Conservation (phyloP, 2,888 invertebrate species). For the Portevinia maculata region DNA sequence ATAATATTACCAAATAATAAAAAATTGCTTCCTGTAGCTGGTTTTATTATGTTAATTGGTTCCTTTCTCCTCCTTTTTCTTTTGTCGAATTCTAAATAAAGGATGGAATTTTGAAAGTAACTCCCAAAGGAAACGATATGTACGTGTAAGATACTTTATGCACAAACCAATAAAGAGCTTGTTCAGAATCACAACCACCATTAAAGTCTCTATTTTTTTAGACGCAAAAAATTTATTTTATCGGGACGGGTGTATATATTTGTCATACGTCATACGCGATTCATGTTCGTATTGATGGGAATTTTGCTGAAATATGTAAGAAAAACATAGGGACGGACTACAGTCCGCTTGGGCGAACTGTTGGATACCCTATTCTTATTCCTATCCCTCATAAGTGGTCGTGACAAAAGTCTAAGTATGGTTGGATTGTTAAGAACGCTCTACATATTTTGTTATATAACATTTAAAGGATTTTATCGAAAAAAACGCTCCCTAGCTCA, state of each 20-base stretch:
- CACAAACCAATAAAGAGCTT: neutral
- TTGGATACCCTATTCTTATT: too few relatives aligned
- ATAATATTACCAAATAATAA: neutral
- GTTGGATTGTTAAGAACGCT: too few relatives aligned
- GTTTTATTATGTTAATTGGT: slow-evolving; percentile 13
- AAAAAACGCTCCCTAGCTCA: too few relatives aligned
- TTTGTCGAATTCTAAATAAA: slow-evolving; percentile 10
- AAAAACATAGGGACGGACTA: too few relatives aligned
- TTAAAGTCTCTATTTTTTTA: too few relatives aligned
- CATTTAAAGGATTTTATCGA: too few relatives aligned
- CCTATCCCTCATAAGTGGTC: too few relatives aligned
- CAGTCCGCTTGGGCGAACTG: too few relatives aligned
- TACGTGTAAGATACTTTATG: slow-evolving; percentile 26
- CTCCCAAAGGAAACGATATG: slow-evolving; percentile 22
- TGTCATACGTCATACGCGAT: slow-evolving; percentile 2
- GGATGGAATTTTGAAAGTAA: slow-evolving; percentile 18
- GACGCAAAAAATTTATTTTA: neutral
- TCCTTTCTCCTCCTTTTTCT: neutral
- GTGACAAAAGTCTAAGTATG: too few relatives aligned
- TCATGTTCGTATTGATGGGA: slow-evolving; percentile 7
- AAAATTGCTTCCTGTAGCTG: neutral
- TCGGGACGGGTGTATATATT: neutral
- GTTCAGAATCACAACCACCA: neutral
- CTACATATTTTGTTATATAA: too few relatives aligned
- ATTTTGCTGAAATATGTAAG: neutral